These are phyloP conservation scores for Leucoraja ocellata DNA, from an alignment of 2,797 vertebrate species.

Conservation along the genomic window DNA sequence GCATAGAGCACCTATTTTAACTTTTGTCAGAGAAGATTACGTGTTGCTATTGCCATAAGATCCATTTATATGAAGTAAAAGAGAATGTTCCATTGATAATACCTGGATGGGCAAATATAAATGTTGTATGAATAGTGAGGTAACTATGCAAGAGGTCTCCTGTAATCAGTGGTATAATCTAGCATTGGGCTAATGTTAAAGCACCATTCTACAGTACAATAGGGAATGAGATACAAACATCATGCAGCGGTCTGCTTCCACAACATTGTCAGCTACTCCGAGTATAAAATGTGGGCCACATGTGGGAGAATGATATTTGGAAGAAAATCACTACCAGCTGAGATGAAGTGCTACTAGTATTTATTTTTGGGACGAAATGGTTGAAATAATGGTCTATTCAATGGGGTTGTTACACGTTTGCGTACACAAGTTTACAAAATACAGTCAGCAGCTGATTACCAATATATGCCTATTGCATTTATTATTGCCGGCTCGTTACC, in stretches of 20 bases:
- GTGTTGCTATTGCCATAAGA: background rate
- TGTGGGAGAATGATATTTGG: background rate
- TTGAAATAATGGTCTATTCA: background rate
- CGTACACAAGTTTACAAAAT: background rate
- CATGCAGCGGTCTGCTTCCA: background rate
- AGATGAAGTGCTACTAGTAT: background rate
- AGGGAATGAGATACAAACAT: background rate
- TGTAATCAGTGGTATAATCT: background rate
- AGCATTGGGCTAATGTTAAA: background rate
- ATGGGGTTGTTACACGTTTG: background rate
- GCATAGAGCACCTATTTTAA: background rate
- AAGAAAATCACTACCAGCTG: background rate
- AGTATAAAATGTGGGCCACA: background rate
- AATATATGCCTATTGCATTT: background rate
- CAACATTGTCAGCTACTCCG: background rate
- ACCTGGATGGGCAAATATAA: background rate
- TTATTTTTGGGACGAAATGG: background rate
- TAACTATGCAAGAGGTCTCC: background rate
- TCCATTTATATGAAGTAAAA: background rate
- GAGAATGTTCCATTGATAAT: background rate
- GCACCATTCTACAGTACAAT: background rate
- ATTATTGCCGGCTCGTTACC: background rate
- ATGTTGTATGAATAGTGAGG: background rate
- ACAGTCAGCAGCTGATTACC: background rate
- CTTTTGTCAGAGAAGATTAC: background rate